Evolutionary conservation across 2,888 invertebrate genomes (phyloP), one percentile per base, ranked within the genome.

Genomic region (Conistra vaccinii): DNA sequence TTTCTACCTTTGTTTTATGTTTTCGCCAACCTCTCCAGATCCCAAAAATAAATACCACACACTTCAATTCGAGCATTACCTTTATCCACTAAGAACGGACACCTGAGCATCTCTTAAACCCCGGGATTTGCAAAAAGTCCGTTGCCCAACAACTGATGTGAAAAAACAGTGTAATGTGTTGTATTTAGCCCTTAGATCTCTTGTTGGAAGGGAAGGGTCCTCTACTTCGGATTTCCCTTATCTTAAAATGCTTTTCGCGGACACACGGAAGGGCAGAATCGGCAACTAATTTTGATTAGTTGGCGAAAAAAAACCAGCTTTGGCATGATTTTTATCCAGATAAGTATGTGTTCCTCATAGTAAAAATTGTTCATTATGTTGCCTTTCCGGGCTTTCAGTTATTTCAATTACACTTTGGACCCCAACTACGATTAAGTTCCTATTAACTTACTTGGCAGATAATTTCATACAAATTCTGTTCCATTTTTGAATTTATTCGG

Each of bases 131-230:
- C 48, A 9, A 48, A 69, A 66, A 69, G 58, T 75, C 58, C 45
- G 74, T 42, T 76, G 48, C 55, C 67, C 65, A 70, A 77, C 76
- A 70, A 76, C 66, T 76, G 74, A 76, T 63, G 73, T 62, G 70
- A 73, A 83, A 83, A 81, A 84, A 78, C 78, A 74, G 61, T 68
- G 81, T 87, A 77, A 86, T 86, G 84, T 87, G 84, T 84, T 86
- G 80, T 86, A 81, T 73, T 85, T 80, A 84, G 83, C 78, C 87
- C 81, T 81, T 73, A 81, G 84, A 81, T 84, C 81, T 86, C 76
- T 80, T 75, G 55, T 58, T 69, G 68, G 66, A 77, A 84, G 71
- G 68, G 66, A 77, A 84, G 84, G 86, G 80, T 71, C 39, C 48
- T 53, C 63, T 35, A 32, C 65, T 48, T 6, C 48, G 48, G 20